Percentiles rank a stretch among this genome's conserved stretches.
These are phyloP conservation scores for Miichthys miiuy DNA, from an alignment of 2,797 vertebrate species.

Conservation along the genomic window DNA sequence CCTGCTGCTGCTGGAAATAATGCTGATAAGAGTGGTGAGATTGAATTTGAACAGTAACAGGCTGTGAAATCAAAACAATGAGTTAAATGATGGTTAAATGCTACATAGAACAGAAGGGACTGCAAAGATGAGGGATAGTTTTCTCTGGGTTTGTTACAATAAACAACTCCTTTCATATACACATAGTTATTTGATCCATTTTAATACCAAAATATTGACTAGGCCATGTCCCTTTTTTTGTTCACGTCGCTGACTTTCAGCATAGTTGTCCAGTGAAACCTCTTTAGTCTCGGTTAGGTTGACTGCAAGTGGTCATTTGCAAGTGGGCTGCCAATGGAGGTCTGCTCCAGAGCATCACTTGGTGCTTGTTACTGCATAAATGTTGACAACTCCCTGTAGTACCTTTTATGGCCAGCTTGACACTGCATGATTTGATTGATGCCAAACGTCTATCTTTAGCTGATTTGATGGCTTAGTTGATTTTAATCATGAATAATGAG, in stretches of 20 bases:
- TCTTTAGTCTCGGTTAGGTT: neutral
- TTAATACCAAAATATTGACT: neutral
- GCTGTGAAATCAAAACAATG: neutral
- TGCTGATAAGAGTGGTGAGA: neutral
- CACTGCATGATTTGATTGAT: neutral
- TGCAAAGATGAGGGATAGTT: neutral
- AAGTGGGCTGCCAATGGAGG: constrained; percentile 1
- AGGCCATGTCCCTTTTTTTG: too few relatives aligned
- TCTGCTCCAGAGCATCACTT: constrained; percentile 16
- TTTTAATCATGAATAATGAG: constrained; percentile 20
- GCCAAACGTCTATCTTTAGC: constrained; percentile 14
- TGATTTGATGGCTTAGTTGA: constrained; percentile 12
- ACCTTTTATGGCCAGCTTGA: neutral
- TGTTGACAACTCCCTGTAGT: constrained; percentile 5
- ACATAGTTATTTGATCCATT: constrained; percentile 6
- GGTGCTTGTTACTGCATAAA: constrained; percentile 17
- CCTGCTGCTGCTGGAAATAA: neutral
- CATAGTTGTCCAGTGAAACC: neutral
- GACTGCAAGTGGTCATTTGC: neutral
- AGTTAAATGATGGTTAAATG: neutral
- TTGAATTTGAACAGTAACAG: neutral
- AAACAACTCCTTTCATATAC: neutral
- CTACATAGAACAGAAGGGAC: neutral
- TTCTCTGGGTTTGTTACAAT: neutral
- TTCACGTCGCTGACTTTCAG: neutral